Evolutionary conservation across 2,888 invertebrate genomes (phyloP).

Genomic region (Adelphocoris suturalis): DNA sequence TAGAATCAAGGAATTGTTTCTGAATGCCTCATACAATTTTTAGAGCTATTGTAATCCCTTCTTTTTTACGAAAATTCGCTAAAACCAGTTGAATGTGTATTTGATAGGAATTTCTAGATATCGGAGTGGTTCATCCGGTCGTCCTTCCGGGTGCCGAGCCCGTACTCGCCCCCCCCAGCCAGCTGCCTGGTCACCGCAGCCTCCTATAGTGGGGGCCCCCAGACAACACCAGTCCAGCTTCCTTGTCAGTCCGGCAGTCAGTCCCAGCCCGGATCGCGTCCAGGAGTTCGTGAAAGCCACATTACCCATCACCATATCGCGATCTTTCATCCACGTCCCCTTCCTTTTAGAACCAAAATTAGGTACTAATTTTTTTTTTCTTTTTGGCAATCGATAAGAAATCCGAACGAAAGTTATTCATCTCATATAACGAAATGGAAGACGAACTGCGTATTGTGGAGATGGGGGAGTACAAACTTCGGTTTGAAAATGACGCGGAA

Average conservation of each 20-base stretch:
- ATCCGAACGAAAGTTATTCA: no score
- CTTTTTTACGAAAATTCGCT: no score
- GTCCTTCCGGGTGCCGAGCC: background rate
- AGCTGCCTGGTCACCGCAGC: background rate
- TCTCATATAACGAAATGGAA: background rate
- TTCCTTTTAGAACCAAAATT: background rate
- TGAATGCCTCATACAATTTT: no score
- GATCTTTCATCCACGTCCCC: background rate
- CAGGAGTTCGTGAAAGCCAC: background rate
- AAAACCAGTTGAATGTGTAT: no score
- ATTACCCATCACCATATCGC: background rate
- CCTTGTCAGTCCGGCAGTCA: background rate
- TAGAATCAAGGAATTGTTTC: no score
- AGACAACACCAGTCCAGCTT: background rate
- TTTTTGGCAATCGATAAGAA: no score
- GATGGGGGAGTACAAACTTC: constrained; percentile 83
- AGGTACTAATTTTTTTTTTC: no score
- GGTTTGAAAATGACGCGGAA: constrained; percentile 85
- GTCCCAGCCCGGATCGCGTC: background rate
- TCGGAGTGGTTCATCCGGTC: no score
- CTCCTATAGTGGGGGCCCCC: background rate
- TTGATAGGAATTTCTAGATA: no score
- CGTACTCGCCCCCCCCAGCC: background rate
- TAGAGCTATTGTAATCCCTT: no score
- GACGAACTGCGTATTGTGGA: constrained; percentile 79